Base-by-base conservation (phyloP, 2,888 invertebrate genomes). In the Acanthosepion esculentum region DNA sequence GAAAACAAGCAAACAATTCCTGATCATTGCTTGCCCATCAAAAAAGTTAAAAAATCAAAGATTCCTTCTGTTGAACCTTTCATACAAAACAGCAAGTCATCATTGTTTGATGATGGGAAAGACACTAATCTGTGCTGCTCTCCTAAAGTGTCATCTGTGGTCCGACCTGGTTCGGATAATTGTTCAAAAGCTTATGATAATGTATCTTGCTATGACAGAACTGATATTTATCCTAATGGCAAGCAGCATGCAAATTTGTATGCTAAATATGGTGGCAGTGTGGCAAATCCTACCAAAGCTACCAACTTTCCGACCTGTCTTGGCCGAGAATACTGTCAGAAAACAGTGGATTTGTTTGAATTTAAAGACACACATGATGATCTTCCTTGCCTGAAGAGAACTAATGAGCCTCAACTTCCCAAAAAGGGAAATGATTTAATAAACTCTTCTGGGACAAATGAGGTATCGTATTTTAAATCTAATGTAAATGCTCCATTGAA, bases 101-200 rank as follows among this genome's bases (percentile, higher is more conserved):
- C 91, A 48, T 48, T 92, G 50, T 92, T 92, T 48, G 92, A 92
- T 48, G 50, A 92, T 48, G 50, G 29, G 8, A 92, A 92, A 92
- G 92, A 92, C 26, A 33, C 29, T 48, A 92, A 92, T 92, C 15
- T 92, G 8, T 92, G 29, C 12, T 48, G 48, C 50, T 29, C 41
- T 26, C 29, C 92, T 29, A 92, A 48, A 48, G 48, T 92, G 5
- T 29, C 92, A 48, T 48, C 92, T 48, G 23, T n/a, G 48, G 92
- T 92, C 48, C 48, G 50, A 48, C 33, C 26, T 26, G 18, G 50
- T 29, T 48, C 92, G 7, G 92, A 50, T 50, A 92, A 41, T 33
- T 48, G 50, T 92, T 92, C 92, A 48, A 92, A 92, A 92, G 92
- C 92, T 50, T 92, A 92, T 48, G 92, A 18, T 50, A 92, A 50